A percentile compares a stretch with the other conserved stretches of the same genome.
Evolutionary conservation across 2,113 vertebrate genomes (phyloP).

Genomic region (Apteryx owenii): DNA sequence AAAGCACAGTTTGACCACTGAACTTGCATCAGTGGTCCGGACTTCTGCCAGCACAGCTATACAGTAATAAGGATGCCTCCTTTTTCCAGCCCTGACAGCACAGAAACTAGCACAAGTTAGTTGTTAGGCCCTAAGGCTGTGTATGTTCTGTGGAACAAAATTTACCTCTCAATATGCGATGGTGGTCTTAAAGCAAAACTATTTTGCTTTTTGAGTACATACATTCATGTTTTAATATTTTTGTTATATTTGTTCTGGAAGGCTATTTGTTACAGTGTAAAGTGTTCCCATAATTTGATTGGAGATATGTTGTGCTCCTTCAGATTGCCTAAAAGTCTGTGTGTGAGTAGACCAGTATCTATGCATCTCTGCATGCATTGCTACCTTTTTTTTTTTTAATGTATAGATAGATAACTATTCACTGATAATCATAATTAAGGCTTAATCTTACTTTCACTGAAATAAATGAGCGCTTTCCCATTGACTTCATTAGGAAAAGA

Average conservation of each 20-base stretch:
- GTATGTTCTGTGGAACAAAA: background rate
- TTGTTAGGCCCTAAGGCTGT: background rate
- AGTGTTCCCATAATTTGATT: background rate
- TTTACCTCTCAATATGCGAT: background rate
- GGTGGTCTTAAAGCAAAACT: background rate
- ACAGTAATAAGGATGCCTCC: background rate
- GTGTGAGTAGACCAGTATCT: background rate
- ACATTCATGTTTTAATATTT: background rate
- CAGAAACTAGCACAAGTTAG: background rate
- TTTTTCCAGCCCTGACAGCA: background rate
- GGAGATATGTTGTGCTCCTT: background rate
- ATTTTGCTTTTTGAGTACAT: background rate
- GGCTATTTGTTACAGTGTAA: background rate
- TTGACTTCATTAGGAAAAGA: background rate
- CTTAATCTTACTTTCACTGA: background rate
- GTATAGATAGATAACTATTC: background rate
- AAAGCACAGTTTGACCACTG: slow-evolving; percentile 21
- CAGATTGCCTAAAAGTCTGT: background rate
- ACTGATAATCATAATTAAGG: background rate
- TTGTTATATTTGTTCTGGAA: background rate
- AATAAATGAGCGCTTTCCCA: slow-evolving; percentile 26
- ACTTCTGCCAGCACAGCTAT: background rate
- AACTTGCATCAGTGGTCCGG: background rate
- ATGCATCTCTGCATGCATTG: background rate
- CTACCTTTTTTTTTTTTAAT: background rate